Evolutionary conservation across 2,888 invertebrate genomes (phyloP).

Genomic region (Incurvaria masculella): DNA sequence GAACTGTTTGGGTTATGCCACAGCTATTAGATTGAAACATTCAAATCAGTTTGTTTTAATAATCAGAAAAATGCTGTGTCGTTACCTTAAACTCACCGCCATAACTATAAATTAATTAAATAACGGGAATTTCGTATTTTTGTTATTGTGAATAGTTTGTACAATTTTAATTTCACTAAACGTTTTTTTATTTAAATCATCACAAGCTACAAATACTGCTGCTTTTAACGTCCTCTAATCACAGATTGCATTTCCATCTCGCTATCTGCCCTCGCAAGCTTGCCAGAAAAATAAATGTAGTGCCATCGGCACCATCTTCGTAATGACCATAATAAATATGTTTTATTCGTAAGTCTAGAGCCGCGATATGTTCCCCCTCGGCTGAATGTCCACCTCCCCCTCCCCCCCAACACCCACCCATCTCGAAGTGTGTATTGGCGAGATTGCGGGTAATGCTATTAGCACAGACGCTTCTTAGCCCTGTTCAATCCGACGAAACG

Average conservation of each 20-base stretch:
- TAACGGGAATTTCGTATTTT: too few relatives aligned
- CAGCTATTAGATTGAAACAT: too few relatives aligned
- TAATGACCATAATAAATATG: slow-evolving; percentile 54
- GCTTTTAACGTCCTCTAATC: background rate
- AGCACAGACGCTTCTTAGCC: slow-evolving; percentile 57
- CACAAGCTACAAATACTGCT: background rate
- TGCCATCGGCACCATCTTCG: background rate
- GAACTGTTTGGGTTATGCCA: too few relatives aligned
- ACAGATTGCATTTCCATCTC: too few relatives aligned
- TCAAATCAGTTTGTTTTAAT: too few relatives aligned
- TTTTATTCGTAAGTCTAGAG: slow-evolving; percentile 55
- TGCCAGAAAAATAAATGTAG: background rate
- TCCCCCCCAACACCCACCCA: slow-evolving; percentile 17
- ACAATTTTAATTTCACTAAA: too few relatives aligned
- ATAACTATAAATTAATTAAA: too few relatives aligned
- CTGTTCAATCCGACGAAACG: slow-evolving; percentile 26
- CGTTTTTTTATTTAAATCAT: too few relatives aligned
- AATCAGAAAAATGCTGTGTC: too few relatives aligned
- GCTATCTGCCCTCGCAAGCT: background rate
- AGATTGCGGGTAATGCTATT: slow-evolving; percentile 58
- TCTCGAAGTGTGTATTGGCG: slow-evolving; percentile 41
- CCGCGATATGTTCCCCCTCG: slow-evolving; percentile 48
- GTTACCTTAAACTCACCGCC: too few relatives aligned
- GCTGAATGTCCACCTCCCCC: slow-evolving; percentile 38
- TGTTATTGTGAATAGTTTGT: too few relatives aligned